phyloP scores from a whole-genome alignment of 2,113 vertebrate species.

The Donacobius atricapilla region DNA sequence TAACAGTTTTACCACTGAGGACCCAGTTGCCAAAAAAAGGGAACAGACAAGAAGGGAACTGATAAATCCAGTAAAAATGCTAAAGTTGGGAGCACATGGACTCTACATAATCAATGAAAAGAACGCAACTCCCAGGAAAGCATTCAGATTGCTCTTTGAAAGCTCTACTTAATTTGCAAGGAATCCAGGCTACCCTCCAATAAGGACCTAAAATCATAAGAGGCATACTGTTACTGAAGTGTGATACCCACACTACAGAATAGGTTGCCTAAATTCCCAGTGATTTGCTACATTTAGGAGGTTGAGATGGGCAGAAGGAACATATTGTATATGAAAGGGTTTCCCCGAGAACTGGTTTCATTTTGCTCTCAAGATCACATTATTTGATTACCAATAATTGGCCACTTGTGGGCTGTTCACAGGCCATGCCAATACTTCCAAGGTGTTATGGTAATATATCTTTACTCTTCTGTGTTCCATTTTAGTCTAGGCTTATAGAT shows the following conservation, averaged over 20 bases:
- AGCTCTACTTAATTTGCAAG: not conserved
- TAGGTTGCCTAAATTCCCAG: not conserved
- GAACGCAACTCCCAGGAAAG: rapidly evolving
- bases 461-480: not conserved
- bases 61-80: not conserved
- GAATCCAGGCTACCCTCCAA: not conserved
- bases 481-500: not conserved
- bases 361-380: not conserved
- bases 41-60: not conserved
- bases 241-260: not conserved
- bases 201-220: not conserved
- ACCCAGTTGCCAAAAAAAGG: not conserved
- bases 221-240: not conserved
- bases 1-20: not conserved
- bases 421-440: not conserved
- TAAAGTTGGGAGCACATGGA: rapidly evolving
- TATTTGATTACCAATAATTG: not conserved
- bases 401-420: not conserved
- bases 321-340: not conserved
- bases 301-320: not conserved
- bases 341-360: not conserved
- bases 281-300: not conserved
- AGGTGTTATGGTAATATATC: not conserved
- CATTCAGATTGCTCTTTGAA: not conserved
- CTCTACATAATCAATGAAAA: not conserved